Evolutionary conservation across 1,140 invertebrate genomes (phyloP).

Genomic region (Psix sp.): DNA sequence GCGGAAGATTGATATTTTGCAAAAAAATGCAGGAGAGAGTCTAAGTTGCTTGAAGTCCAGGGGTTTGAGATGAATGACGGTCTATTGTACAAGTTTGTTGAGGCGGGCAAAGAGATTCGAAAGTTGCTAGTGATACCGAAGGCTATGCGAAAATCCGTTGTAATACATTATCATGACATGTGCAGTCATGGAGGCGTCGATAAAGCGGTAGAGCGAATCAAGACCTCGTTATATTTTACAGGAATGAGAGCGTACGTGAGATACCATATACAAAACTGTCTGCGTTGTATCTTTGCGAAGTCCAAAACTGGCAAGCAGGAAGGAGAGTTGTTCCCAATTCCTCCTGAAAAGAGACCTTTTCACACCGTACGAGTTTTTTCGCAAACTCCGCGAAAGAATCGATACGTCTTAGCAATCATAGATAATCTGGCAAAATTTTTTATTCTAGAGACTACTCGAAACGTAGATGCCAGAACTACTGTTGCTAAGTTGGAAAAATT

Average conservation of each 20-base stretch:
- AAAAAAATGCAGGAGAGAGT: no score
- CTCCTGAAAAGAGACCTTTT: conserved; percentile 8
- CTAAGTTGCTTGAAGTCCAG: no score
- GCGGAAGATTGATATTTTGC: no score
- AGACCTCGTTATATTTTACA: conserved; percentile 31
- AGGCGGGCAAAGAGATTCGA: background rate
- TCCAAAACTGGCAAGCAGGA: conserved; percentile 28
- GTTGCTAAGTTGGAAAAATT: conserved; percentile 18
- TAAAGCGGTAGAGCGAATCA: conserved; percentile 8
- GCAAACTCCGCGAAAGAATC: conserved; percentile 9
- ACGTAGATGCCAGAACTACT: background rate
- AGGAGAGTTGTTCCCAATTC: conserved; percentile 38
- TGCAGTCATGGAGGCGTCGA: conserved; percentile 18
- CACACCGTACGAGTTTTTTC: conserved; percentile 33
- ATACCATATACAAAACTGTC: conserved; percentile 25
- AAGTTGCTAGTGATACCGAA: background rate
- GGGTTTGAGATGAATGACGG: no score
- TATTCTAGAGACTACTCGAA: conserved; percentile 7
- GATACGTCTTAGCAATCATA: conserved; percentile 28
- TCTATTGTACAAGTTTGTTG: conserved; percentile 11
- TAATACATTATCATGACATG: conserved; percentile 16
- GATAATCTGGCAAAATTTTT: conserved; percentile 39
- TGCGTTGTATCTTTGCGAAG: conserved; percentile 40
- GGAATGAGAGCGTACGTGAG: conserved; percentile 15
- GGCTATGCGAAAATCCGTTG: conserved; percentile 12